phyloP scores from a whole-genome alignment of 2,797 vertebrate species.

The Falco berigora region DNA sequence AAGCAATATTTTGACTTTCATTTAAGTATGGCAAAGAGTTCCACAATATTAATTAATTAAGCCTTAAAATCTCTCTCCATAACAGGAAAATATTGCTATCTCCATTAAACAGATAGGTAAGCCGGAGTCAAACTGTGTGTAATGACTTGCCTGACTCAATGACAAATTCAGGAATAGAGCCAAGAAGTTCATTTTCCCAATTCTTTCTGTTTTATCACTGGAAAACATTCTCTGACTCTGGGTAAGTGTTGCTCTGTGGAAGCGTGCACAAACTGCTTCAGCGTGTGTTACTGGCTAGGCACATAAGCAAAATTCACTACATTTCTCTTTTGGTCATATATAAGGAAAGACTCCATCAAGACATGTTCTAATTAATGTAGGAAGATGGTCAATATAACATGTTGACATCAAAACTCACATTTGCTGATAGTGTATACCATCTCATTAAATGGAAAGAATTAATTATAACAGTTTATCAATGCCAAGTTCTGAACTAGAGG shows the following conservation, averaged over 20 bases:
- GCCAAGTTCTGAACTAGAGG: neutral
- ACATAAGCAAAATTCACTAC: neutral
- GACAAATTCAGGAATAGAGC: conserved; percentile 39
- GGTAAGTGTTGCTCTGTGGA: neutral
- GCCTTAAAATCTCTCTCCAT: neutral
- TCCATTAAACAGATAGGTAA: conserved; percentile 48
- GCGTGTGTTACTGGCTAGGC: fast-evolving
- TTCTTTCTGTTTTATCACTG: conserved; percentile 39
- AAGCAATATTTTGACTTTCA: conserved; percentile 17
- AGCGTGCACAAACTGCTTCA: neutral
- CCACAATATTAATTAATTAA: conserved; percentile 35
- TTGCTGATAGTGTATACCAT: neutral
- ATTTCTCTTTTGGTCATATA: neutral
- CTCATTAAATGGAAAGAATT: conserved; percentile 37
- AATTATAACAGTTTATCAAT: conserved; percentile 46
- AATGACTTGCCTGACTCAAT: conserved; percentile 24
- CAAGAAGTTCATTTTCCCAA: conserved; percentile 15
- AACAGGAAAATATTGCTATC: conserved; percentile 21
- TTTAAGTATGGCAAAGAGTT: neutral
- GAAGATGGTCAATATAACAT: conserved; percentile 8
- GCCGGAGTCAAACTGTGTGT: neutral
- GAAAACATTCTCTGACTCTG: neutral
- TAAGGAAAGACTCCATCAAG: neutral
- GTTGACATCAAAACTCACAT: conserved; percentile 7
- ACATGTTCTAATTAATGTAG: conserved; percentile 11